Evolutionary conservation across 2,888 invertebrate species (phyloP), one percentile per base, ranked within the genome.

Genomic region (Mimachlamys varia): DNA sequence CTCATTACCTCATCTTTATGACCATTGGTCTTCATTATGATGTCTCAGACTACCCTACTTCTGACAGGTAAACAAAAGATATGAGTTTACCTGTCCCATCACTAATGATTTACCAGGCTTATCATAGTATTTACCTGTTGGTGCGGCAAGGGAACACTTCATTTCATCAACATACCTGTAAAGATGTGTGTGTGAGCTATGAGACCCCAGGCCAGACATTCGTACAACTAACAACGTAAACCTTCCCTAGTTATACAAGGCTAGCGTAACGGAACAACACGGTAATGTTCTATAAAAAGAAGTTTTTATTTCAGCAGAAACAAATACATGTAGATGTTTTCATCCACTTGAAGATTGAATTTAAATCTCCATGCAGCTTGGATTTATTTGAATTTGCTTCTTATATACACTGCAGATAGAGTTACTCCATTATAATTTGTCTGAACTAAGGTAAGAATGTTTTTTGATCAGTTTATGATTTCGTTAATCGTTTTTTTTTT

Each of bases 11-110:
- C 27, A n/a, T 33, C 1, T 76, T 76, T 76, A 76, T 76, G 76
- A 33, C 27, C 27, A 12, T 27, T 27, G 33, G 76, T 76, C 12
- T 15, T 33, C 76, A 76, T 27, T 76, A 76, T 22, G 12, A 33
- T 33, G 76, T 44, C 4, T 10, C 15, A 15, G 76, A 76, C 22
- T 12, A 33, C 33, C 13, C 1, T 33, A 76, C 76, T 33, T 33
- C 76, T 76, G 76, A 33, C 76, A 76, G 76, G 33, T 76, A 76
- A 76, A 76, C 76, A 76, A 76, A 33, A 76, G 76, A 76, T 27
- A 76, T 76, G 76, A 76, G 27, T 33, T 33, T 76, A 76, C 76
- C 76, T 76, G 76, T 76, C 76, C 5, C 33, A 19, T 58, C 58
- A 58, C 22, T 58, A 33, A 76, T 76, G 76, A 76, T 76, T 76